Conservation (phyloP, 2,888 invertebrate genomes). For the Erebia palarica region DNA sequence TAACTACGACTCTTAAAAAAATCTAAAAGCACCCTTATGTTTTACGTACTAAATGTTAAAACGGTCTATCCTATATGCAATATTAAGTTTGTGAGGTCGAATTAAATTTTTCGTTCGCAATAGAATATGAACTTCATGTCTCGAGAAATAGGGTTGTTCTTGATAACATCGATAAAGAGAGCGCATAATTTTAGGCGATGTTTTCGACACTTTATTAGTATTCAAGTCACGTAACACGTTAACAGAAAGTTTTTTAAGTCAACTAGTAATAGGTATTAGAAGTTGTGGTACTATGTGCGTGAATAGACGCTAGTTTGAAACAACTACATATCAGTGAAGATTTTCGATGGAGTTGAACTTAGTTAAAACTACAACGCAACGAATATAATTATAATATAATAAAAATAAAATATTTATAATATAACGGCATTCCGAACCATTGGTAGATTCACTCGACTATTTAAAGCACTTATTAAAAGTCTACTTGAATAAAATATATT, state of each 20-base stretch:
- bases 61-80: not conserved
- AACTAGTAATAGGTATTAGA: constrained; percentile 35
- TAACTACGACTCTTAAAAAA: not conserved
- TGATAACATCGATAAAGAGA: constrained; percentile 14
- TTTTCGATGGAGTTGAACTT: not conserved
- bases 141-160: constrained; percentile 23
- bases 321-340: not conserved
- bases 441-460: too few relatives aligned
- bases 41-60: not conserved
- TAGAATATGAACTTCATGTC: constrained; percentile 27
- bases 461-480: too few relatives aligned
- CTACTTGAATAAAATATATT: too few relatives aligned
- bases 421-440: too few relatives aligned
- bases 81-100: constrained; percentile 30
- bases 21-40: not conserved
- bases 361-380: not conserved
- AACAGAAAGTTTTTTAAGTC: constrained; percentile 42
- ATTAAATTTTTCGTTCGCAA: constrained; percentile 31
- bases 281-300: constrained; percentile 14
- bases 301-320: not conserved
- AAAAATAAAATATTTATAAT: too few relatives aligned
- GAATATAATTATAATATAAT: too few relatives aligned
- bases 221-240: constrained; percentile 42
- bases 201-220: constrained; percentile 45
- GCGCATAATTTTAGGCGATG: constrained; percentile 37